Conservation (phyloP, 2,113 vertebrate species). For the Alosa alosa region DNA sequence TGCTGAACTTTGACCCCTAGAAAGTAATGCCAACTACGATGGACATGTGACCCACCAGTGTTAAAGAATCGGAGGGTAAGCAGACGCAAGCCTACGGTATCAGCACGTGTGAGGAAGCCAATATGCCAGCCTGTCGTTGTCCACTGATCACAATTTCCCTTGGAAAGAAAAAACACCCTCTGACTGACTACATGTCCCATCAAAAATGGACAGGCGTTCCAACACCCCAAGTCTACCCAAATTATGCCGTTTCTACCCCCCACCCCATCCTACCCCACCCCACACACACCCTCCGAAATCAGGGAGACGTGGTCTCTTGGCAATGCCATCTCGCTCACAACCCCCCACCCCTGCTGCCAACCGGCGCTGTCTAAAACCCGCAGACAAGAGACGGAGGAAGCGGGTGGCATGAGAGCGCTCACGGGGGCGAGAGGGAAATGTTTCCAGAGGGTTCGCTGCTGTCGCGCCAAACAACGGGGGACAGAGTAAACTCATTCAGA, state of each 20-base stretch:
- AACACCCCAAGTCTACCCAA: neutral
- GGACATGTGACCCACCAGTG: neutral
- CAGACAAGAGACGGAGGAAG: neutral
- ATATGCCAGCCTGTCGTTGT: neutral
- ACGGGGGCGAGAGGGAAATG: neutral
- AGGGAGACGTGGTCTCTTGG: neutral
- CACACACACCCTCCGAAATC: neutral
- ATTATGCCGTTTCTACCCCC: neutral
- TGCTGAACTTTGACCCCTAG: constrained; percentile 7
- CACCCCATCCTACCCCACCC: no score
- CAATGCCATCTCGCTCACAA: neutral
- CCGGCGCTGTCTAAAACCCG: neutral
- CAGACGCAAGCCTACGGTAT: neutral
- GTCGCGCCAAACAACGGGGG: neutral
- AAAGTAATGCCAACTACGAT: neutral
- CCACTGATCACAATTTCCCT: neutral
- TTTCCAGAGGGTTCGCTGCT: constrained; percentile 6
- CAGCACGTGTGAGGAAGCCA: constrained; percentile 12
- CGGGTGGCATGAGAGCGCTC: neutral
- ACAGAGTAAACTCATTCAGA: constrained; percentile 14
- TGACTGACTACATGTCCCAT: neutral
- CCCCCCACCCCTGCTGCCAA: neutral
- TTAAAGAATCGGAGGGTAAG: neutral
- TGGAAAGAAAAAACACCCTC: constrained; percentile 7
- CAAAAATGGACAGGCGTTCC: neutral